Percentiles rank a stretch among this genome's conserved stretches.
phyloP scores from a whole-genome alignment of 2,888 invertebrate genomes.

The Cataglyphis cursor region DNA sequence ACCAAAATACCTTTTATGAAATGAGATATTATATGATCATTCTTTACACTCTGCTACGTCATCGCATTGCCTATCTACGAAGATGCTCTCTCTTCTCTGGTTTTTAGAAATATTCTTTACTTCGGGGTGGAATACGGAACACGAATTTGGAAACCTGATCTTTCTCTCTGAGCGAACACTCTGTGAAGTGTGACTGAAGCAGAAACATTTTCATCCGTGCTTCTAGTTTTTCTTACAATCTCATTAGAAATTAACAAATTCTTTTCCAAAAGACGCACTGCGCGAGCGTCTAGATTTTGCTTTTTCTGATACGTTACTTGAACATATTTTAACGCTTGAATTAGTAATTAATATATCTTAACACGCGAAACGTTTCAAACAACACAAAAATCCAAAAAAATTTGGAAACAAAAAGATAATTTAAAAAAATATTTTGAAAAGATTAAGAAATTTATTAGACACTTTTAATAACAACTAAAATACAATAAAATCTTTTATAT shows the following conservation, averaged over 20 bases:
- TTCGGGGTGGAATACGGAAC: not conserved
- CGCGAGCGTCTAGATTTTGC: constrained; percentile 47
- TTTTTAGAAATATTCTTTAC: constrained; percentile 18
- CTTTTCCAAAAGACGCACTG: constrained; percentile 39
- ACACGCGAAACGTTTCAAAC: constrained; percentile 22
- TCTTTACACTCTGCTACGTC: constrained; percentile 17
- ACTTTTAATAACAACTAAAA: not conserved
- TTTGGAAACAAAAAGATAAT: not conserved
- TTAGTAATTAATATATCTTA: constrained; percentile 49
- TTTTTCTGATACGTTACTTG: constrained; percentile 55
- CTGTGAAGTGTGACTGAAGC: not conserved
- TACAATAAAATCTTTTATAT: not conserved
- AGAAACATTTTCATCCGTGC: constrained; percentile 60
- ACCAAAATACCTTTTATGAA: constrained; percentile 7
- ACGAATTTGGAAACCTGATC: constrained; percentile 17
- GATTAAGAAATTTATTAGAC: not conserved
- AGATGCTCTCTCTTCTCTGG: constrained; percentile 28
- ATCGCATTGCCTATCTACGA: constrained; percentile 33
- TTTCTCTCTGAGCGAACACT: not conserved
- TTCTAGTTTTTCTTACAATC: constrained; percentile 18
- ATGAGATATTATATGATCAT: constrained; percentile 24
- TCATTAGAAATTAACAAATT: constrained; percentile 66
- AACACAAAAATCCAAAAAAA: constrained; percentile 16
- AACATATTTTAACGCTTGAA: constrained; percentile 53
- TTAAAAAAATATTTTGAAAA: too few relatives aligned